These are phyloP conservation scores for Seriola quinqueradiata DNA, from an alignment of 2,113 vertebrate genomes.

Conservation along the genomic window DNA sequence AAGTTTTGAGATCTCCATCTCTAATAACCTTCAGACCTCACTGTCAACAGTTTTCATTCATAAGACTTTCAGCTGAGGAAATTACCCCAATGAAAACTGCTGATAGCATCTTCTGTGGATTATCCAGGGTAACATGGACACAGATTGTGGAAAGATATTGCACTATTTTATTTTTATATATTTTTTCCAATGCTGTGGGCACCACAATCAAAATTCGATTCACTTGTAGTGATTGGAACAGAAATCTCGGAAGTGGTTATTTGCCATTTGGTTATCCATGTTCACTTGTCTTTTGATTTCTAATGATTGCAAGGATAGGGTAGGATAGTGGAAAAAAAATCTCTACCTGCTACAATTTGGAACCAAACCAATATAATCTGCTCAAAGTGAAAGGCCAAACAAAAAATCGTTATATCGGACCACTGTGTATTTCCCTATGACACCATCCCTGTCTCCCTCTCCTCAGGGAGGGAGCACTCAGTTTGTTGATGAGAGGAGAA, in stretches of 20 bases:
- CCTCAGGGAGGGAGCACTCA: conserved; percentile 29
- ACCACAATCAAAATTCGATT: background rate
- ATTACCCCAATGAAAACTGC: too few relatives aligned
- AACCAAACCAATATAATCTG: background rate
- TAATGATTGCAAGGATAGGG: background rate
- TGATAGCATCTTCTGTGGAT: conserved; percentile 1
- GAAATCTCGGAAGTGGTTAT: background rate
- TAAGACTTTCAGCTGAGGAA: too few relatives aligned
- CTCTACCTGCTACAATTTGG: background rate
- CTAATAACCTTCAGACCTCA: background rate
- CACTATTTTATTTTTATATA: background rate
- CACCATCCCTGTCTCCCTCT: conserved; percentile 27
- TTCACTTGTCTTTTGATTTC: background rate
- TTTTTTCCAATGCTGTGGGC: background rate
- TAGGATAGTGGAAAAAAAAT: too few relatives aligned
- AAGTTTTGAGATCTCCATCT: too few relatives aligned
- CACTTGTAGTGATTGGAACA: background rate
- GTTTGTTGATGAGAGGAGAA: conserved; percentile 65
- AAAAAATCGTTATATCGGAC: conserved; percentile 26
- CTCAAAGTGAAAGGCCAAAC: conserved; percentile 13
- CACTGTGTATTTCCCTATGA: conserved; percentile 13
- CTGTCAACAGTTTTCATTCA: too few relatives aligned
- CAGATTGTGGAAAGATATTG: background rate
- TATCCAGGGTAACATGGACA: background rate
- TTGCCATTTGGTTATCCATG: background rate